These are phyloP conservation scores for Nemotelus pantherinus DNA, from an alignment of 2,888 invertebrate species.

Conservation along the genomic window DNA sequence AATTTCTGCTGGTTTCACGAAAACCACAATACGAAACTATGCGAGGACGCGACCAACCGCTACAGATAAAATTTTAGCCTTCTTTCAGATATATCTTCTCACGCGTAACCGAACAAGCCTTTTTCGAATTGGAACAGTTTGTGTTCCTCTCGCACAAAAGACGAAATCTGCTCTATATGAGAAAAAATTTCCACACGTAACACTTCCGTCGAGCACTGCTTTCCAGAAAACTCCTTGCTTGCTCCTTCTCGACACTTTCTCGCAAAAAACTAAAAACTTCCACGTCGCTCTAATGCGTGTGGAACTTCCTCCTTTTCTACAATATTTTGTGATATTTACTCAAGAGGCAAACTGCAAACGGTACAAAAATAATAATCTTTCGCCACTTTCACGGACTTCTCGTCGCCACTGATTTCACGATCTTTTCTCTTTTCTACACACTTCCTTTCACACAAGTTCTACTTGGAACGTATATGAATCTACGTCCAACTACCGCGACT, in stretches of 20 bases:
- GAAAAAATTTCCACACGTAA: constrained; percentile 33
- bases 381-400: constrained; percentile 11
- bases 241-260: not conserved
- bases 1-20: not conserved
- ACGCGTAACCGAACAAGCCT: not conserved
- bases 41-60: constrained; percentile 8
- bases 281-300: not conserved
- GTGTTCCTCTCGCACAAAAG: constrained; percentile 6
- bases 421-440: not conserved
- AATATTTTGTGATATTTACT: not conserved
- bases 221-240: not conserved
- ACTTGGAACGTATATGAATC: constrained; percentile 17
- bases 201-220: constrained; percentile 14
- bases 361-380: constrained; percentile 38
- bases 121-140: not conserved
- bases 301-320: not conserved
- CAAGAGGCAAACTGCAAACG: not conserved
- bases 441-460: constrained; percentile 24
- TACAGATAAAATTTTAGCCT: not conserved
- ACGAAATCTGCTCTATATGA: constrained; percentile 5
- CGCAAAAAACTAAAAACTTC: not conserved
- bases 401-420: not conserved
- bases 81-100: not conserved
- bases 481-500: constrained; percentile 37
- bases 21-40: not conserved